Base-by-base conservation (phyloP, 2,113 vertebrate genomes). In the Nannospalax galili region DNA sequence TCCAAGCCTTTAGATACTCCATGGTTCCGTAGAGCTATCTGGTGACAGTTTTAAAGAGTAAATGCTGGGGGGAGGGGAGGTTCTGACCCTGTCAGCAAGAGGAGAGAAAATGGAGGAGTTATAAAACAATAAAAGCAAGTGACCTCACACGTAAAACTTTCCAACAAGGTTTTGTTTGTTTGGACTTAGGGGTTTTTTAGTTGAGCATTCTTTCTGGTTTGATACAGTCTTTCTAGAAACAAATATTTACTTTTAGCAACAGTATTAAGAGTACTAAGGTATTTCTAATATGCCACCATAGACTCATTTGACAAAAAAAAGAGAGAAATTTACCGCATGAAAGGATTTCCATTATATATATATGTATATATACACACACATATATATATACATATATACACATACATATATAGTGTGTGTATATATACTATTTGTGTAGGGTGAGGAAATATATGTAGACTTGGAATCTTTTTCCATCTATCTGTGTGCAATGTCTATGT, bases 261-360 rank as follows among this genome's bases (percentile, higher is more conserved):
- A 74, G 65, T 48, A 93, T 69, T 88, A 91, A 93, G 30, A 14
- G n/a, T n/a, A n/a, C n/a, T n/a, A n/a, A n/a, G 48, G 48, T 52
- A 52, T 11, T 52, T 52, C 48, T 52, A 52, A 37, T 52, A 87
- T 48, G 5, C 74, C 35, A 72, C 35, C n/a, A 77, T 22, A 32
- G 35, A 84, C 62, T 12, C 64, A 93, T 93, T 30, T 40, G 28
- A 20, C 11, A 1, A 32, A 91, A 67, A 80, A 32, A 91, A 62
- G 75, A 67, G 70, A 81, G 7, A 73, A 84, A 70, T 92, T 93
- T 70, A 86, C 12, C 65, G 58, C 90, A 69, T 60, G 48, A 48
- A 95, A 92, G 30, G 24, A 85, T 92, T 95, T 94, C 28, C 62
- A 88, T 75, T 70, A 92, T 82, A 91, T 14, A 65, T 92, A 84